Percentiles rank a stretch among this genome's conserved stretches.
Conservation (phyloP, 1,140 invertebrate genomes). For the Drosophila erecta region DNA sequence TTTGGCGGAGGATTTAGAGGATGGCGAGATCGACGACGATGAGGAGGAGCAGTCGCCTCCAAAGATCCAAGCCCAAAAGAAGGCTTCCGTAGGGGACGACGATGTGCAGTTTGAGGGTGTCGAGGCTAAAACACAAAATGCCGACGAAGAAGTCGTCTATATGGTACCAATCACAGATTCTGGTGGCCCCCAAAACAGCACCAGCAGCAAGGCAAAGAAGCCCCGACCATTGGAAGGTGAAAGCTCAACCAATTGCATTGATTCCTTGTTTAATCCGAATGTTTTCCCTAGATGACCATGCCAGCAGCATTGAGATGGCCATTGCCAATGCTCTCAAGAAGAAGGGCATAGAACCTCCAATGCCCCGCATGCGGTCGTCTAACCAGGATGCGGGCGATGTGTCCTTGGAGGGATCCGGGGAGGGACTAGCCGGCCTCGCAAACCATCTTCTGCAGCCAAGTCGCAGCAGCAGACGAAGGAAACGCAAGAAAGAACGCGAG, state of each 20-base stretch:
- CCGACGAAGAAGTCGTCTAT: constrained; percentile 53
- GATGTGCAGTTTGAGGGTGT: constrained; percentile 56
- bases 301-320: constrained; percentile 90
- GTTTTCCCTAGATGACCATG: constrained; percentile 88
- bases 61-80: constrained; percentile 5
- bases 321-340: constrained; percentile 88
- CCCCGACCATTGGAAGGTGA: constrained; percentile 69
- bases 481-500: constrained; percentile 84
- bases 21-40: constrained; percentile 87
- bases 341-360: constrained; percentile 85
- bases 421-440: background rate
- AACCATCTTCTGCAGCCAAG: constrained; percentile 44
- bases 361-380: constrained; percentile 63
- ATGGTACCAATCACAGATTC: constrained; percentile 35
- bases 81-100: constrained; percentile 27
- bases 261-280: background rate
- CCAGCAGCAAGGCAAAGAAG: constrained; percentile 55
- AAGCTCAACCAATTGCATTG: background rate
- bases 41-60: constrained; percentile 83
- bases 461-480: constrained; percentile 82
- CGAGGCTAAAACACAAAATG: constrained; percentile 45
- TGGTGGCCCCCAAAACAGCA: background rate
- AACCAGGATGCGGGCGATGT: constrained; percentile 19
- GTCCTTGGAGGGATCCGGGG: constrained; percentile 11
- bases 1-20: constrained; percentile 86